Base-by-base conservation (phyloP, 2,888 invertebrate genomes). In the Lepetodrilus schrolli region DNA sequence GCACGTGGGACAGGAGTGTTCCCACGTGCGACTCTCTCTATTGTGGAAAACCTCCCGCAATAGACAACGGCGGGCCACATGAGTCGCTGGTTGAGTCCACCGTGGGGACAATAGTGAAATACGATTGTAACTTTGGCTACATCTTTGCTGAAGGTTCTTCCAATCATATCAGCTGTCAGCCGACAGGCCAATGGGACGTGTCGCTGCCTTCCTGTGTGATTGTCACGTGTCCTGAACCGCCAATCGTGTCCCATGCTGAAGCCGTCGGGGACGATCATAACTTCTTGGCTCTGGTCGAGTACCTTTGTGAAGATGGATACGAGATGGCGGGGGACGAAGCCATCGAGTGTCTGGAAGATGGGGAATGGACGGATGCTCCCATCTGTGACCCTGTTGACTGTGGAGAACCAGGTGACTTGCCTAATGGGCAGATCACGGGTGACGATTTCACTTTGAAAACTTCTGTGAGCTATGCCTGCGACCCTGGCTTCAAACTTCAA, bases 321-420 rank as follows among this genome's bases (percentile, higher is more conserved):
- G 72, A 77, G 13, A 77, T 88, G 3, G 88, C 88, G 1, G 79
- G 78, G 17, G 78, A 78, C 47, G 66, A 66, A 7, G 48, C 70
- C 3, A 76, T 83, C 7, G 80, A 80, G 30, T 88, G 88, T 66
- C 74, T 84, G 17, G 86, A 84, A 20, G 80, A 79, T 20, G 88
- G 85, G n/a, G 70, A 68, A 0, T 90, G 86, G 86, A 82, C 78
- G 71, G 84, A 83, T 4, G 70, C 72, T 3, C 47, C 75, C 3
- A 69, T 47, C 8, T 91, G 90, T 75, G 71, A 75, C 4, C 87
- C 90, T 2, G 84, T 91, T 10, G 86, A 88, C 58, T 93, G 93
- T 80, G 87, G 86, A 3, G 78, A 85, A 0, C 91, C 92, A 2
- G 81, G 84, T 5, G 58, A 74, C 7, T 76, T 88, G 0, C 47